Base-by-base conservation (phyloP, 2,888 invertebrate genomes). In the Drosophila basisetae region DNA sequence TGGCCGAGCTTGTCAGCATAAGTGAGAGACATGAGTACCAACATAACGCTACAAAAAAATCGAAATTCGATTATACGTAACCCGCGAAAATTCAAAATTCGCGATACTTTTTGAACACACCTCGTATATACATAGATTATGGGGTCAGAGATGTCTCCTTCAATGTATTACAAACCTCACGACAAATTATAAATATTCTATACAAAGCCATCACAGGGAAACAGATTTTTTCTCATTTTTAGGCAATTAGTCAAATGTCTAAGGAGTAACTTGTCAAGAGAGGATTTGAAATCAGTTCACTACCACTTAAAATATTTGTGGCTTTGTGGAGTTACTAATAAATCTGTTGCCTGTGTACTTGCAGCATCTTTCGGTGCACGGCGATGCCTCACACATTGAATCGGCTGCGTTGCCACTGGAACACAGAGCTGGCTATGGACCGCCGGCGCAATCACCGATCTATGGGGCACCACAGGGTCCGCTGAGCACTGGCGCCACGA, bases 371-470 rank as follows among this genome's bases (percentile, higher is more conserved):
- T 59, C 90, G 54, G 96, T 95, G 92, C 94, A 94, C 93, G 96
- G 96, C 94, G 97, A 97, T 92, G 96, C 96, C 76, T 96, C 97
- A 76, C 94, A 95, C 82, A 95, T 96, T 82, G 97, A 97, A 92
- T 97, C 97, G 75, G 96, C 97, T 65, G 96, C 97, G 55, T 93
- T 97, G 88, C 97, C 97, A 54, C 93, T 97, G 89, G 97, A 97
- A 94, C 97, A 97, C 94, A 95, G 97, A 93, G 95, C 95, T 53
- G 88, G 96, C 55, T 96, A 96, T 89, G 96, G 96, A 61, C 95
- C 97, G 64, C 96, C 96, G 37, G 94, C 95, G 49, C 94, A 95
- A 11, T 92, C 93, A 61, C 93, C 94, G 39, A 91, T 93, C 28
- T 94, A 94, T 73, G 94, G 95, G 86, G 91, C 92, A 67, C 92